Evolutionary conservation across 2,888 invertebrate species (phyloP).

Genomic region (Nasonovia ribisnigri): DNA sequence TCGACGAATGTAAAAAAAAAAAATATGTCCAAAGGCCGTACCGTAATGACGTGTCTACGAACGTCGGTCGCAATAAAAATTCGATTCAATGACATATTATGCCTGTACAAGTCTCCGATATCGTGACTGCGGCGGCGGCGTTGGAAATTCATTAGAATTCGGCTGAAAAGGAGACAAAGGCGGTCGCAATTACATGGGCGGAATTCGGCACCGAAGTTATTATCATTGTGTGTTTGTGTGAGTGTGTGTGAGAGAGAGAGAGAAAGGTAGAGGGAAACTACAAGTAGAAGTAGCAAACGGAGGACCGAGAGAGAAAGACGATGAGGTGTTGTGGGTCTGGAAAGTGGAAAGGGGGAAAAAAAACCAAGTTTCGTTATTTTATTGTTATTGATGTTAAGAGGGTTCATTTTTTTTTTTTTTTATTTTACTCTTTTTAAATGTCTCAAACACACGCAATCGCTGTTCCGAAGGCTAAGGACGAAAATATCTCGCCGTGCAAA

Average conservation of each 20-base stretch:
- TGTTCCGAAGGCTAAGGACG: slow-evolving; percentile 43
- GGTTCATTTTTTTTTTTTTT: slow-evolving; percentile 37
- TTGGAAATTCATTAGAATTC: slow-evolving; percentile 61
- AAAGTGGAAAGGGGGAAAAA: slow-evolving; percentile 25
- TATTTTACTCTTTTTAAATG: too few species aligned
- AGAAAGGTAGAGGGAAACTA: not conserved
- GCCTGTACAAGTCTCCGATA: slow-evolving; percentile 49
- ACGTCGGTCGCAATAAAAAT: slow-evolving; percentile 38
- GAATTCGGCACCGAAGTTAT: slow-evolving; percentile 54
- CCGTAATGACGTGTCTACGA: not conserved
- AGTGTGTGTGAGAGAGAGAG: not conserved
- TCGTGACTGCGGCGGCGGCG: slow-evolving; percentile 45
- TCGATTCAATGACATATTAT: slow-evolving; percentile 16
- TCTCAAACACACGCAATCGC: slow-evolving; percentile 45
- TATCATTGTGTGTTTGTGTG: not conserved
- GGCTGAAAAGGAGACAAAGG: slow-evolving; percentile 49
- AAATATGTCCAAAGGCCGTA: not conserved
- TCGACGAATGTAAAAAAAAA: not conserved
- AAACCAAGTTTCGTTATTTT: slow-evolving; percentile 56
- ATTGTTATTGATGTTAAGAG: slow-evolving; percentile 63
- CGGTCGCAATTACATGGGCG: slow-evolving; percentile 54
- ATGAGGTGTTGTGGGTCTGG: not conserved
- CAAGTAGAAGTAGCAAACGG: slow-evolving; percentile 4
- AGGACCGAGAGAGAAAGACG: slow-evolving; percentile 14
- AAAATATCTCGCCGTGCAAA: not conserved